These are phyloP conservation scores for Eupithecia dodoneata DNA, from an alignment of 2,888 invertebrate species.

Conservation along the genomic window DNA sequence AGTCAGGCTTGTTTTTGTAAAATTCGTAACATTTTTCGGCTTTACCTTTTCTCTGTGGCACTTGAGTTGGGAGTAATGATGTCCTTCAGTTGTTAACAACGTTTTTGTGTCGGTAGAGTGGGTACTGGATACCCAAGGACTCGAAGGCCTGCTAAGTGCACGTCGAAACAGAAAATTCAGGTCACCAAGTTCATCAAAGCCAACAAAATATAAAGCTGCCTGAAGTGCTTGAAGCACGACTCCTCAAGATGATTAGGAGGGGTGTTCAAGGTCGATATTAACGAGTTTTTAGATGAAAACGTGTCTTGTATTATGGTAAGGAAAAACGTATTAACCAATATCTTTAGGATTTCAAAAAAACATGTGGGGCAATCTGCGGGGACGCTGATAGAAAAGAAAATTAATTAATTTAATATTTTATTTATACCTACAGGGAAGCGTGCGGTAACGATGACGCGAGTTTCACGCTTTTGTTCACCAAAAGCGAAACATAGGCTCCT, in stretches of 20 bases:
- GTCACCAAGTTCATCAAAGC: constrained; percentile 83
- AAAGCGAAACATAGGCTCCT: too few species aligned
- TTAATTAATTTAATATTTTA: too few species aligned
- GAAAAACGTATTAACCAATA: background rate
- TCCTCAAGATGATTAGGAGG: constrained; percentile 70
- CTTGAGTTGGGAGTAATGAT: constrained; percentile 39
- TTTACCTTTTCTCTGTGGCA: constrained; percentile 40
- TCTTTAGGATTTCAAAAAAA: background rate
- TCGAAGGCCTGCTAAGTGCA: constrained; percentile 79
- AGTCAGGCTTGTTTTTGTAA: constrained; percentile 20
- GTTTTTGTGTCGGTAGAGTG: constrained; percentile 50
- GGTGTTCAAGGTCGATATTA: constrained; percentile 65
- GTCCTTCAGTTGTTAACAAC: constrained; percentile 38
- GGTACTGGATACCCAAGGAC: constrained; percentile 60
- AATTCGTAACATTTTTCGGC: constrained; percentile 35
- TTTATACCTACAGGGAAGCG: too few species aligned
- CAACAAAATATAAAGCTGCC: constrained; percentile 83
- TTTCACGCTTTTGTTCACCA: too few species aligned
- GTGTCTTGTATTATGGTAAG: constrained; percentile 7
- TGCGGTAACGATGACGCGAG: too few species aligned
- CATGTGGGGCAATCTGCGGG: too few species aligned
- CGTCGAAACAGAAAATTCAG: constrained; percentile 84
- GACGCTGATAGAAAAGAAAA: too few species aligned
- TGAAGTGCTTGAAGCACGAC: constrained; percentile 86
- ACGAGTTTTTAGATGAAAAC: constrained; percentile 41